A percentile compares a stretch with the other conserved stretches of the same genome.
Evolutionary conservation across 2,797 vertebrate genomes (phyloP).

Genomic region (Girardinus metallicus): DNA sequence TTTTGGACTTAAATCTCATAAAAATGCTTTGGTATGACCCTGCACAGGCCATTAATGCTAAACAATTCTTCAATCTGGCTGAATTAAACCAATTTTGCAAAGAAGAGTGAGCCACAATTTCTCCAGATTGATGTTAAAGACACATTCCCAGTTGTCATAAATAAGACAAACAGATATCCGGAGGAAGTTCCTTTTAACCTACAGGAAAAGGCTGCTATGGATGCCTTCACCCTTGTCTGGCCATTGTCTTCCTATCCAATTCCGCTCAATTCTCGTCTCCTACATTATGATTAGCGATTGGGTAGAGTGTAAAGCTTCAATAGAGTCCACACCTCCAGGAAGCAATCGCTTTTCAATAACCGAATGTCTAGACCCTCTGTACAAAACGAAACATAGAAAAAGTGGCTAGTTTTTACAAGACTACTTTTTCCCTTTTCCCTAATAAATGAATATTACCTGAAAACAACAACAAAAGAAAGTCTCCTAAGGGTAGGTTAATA

Average conservation of each 20-base stretch:
- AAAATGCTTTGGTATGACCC: neutral
- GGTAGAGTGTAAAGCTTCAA: too few relatives aligned
- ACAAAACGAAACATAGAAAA: too few relatives aligned
- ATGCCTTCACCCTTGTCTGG: neutral
- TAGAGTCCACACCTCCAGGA: too few relatives aligned
- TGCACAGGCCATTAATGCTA: neutral
- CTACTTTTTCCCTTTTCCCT: neutral
- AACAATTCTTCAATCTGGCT: neutral
- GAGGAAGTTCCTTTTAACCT: neutral
- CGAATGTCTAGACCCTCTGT: too few relatives aligned
- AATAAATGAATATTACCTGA: neutral
- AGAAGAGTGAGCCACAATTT: neutral
- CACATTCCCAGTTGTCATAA: neutral
- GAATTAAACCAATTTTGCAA: neutral
- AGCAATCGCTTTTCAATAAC: too few relatives aligned
- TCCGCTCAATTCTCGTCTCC: too few relatives aligned
- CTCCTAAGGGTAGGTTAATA: neutral
- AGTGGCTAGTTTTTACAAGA: too few relatives aligned
- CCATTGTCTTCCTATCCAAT: neutral
- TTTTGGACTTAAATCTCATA: neutral
- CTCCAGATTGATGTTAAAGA: neutral
- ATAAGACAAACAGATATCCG: neutral
- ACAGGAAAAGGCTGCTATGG: neutral
- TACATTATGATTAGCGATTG: too few relatives aligned
- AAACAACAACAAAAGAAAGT: neutral